phyloP scores from a whole-genome alignment of 2,888 invertebrate species.

The Drosophila subquinaria region DNA sequence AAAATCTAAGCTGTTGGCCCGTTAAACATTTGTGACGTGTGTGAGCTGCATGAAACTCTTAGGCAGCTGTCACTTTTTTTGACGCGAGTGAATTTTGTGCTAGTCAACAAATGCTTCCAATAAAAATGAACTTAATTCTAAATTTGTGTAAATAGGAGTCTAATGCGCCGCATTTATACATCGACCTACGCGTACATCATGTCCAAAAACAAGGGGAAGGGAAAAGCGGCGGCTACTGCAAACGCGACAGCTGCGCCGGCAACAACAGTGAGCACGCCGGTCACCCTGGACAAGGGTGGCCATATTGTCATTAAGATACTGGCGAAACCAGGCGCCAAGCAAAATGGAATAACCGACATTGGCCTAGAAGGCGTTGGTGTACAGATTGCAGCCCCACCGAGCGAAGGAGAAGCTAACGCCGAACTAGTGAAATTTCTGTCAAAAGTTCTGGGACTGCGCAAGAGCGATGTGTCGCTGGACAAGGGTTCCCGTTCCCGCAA shows the following conservation, averaged over 20 bases:
- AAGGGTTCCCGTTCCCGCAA: conserved; percentile 88
- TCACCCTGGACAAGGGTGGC: conserved; percentile 87
- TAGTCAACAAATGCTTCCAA: neutral
- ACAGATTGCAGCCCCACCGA: conserved; percentile 92
- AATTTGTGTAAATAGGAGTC: neutral
- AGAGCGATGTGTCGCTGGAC: conserved; percentile 90
- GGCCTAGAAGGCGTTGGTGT: conserved; percentile 89
- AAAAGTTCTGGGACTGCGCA: conserved; percentile 89
- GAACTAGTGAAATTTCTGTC: conserved; percentile 91
- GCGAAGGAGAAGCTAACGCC: conserved; percentile 92
- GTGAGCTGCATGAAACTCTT: neutral
- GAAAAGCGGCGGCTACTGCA: conserved; percentile 30
- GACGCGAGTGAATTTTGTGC: neutral
- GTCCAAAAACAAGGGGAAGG: conserved; percentile 79
- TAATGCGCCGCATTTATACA: conserved; percentile 62
- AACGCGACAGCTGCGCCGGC: conserved; percentile 13
- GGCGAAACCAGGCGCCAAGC: conserved; percentile 92
- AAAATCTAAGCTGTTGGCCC: neutral
- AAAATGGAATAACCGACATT: conserved; percentile 89
- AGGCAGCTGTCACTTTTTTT: conserved; percentile 39
- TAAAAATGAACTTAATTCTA: conserved; percentile 10
- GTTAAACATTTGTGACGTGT: conserved; percentile 22
- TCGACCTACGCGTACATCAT: conserved; percentile 51
- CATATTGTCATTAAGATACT: conserved; percentile 88
- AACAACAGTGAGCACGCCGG: conserved; percentile 57